Evolutionary conservation across 2,888 invertebrate genomes (phyloP), one percentile per base, ranked within the genome.

Genomic region (Lysandra bellargus): DNA sequence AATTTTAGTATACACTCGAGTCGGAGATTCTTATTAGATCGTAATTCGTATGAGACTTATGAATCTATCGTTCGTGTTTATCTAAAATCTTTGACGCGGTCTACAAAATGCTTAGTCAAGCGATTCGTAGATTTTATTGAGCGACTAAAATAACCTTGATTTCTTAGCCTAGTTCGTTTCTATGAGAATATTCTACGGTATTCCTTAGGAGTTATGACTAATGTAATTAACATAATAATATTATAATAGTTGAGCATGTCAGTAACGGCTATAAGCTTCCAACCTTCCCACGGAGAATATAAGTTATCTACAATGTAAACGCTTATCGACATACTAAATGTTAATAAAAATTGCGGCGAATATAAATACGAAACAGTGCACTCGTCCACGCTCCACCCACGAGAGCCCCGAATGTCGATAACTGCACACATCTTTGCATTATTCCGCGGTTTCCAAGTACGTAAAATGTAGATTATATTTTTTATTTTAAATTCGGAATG

Each of bases 321-420:
- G 44, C 33, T 75, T 75, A 49, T 69, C 37, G 33, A 33, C 33
- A 17, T 69, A 37, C 17, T 14, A 5, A 33, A 33, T 33, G 33
- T 33, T 69, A 69, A 37, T 69, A 37, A 64, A 61, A 64, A 64
- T 64, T 30, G 33, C 33, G 14, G 69, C 17, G 33, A 69, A 69
- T 69, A 69, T 33, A 69, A 33, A 69, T 69, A 69, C 33, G 64
- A 61, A 61, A 61, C 64, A 69, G 33, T 37, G 69, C 69, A 69
- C 30, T 69, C 64, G 69, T 33, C 69, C 61, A 61, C 61, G 61
- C 61, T 88, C 92, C 93, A 93, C 93, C 88, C 81, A 87, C 85
- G 89, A 89, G 91, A 91, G 93, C 88, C 93, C 87, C 83, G 84
- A 82, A 85, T 83, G 82, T 83, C 92, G 91, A 90, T 89, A 89